Evolutionary conservation across 2,888 invertebrate species (phyloP).

Genomic region (Mythimna lalbum): DNA sequence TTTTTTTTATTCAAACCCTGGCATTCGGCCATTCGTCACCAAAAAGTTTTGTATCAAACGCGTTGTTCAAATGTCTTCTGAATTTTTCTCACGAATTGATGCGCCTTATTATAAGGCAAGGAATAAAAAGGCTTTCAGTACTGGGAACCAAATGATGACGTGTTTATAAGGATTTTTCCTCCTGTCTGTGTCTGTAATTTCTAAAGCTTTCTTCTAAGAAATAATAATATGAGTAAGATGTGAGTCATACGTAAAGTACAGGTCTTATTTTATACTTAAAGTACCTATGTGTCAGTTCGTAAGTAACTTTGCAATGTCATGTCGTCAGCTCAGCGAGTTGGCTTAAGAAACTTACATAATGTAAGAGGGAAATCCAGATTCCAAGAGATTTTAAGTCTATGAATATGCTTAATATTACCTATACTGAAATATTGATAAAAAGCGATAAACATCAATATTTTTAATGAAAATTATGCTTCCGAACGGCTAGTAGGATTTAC

Average conservation of each 20-base stretch:
- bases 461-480: background rate
- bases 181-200: constrained; percentile 53
- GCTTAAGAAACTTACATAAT: background rate
- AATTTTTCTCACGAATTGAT: constrained; percentile 66
- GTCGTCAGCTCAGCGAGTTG: background rate
- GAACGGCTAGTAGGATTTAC: background rate
- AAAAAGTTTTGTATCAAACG: constrained; percentile 46
- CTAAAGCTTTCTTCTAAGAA: constrained; percentile 70
- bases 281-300: background rate
- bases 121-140: constrained; percentile 65
- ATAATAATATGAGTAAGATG: constrained; percentile 46
- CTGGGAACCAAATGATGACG: constrained; percentile 62
- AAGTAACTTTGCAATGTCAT: background rate
- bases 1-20: constrained; percentile 19
- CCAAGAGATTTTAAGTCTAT: too few relatives aligned
- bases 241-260: constrained; percentile 51
- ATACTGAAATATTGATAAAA: background rate
- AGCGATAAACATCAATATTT: background rate
- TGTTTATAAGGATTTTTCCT: constrained; percentile 64
- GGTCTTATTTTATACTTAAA: constrained; percentile 6
- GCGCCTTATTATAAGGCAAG: constrained; percentile 40
- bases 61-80: constrained; percentile 47
- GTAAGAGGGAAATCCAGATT: background rate
- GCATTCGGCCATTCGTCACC: background rate
- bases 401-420: too few relatives aligned